Conservation (phyloP, 2,888 invertebrate species). For the Ennomos erosarius region DNA sequence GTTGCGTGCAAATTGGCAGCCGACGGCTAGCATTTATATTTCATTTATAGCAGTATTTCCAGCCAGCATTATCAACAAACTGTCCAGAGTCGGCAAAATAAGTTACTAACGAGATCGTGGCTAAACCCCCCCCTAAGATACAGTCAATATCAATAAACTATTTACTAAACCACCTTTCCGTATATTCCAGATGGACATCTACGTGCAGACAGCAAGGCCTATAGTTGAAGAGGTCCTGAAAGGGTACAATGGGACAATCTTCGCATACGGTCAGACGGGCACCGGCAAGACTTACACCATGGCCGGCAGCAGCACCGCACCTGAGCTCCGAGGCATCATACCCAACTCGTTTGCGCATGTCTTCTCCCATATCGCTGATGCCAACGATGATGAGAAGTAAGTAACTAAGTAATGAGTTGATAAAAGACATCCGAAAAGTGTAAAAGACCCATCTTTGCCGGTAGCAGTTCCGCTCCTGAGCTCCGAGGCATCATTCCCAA, state of each 20-base stretch:
- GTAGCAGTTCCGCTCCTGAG: slow-evolving; percentile 94
- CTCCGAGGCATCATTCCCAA: slow-evolving; percentile 98
- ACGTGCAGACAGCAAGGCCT: slow-evolving; percentile 97
- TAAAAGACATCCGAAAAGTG: too few relatives aligned
- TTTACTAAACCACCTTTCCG: too few relatives aligned
- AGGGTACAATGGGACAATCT: slow-evolving; percentile 98
- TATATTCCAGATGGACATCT: slow-evolving; percentile 92
- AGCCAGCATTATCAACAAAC: too few relatives aligned
- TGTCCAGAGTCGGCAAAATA: too few relatives aligned
- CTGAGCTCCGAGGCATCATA: slow-evolving; percentile 97
- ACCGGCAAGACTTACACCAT: slow-evolving; percentile 99
- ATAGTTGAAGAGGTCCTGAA: slow-evolving; percentile 98
- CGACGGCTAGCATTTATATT: too few relatives aligned
- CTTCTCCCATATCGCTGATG: slow-evolving; percentile 98
- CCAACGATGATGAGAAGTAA: slow-evolving; percentile 95
- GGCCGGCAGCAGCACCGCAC: slow-evolving; percentile 95
- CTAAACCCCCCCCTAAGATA: too few relatives aligned
- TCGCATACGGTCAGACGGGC: slow-evolving; percentile 96
- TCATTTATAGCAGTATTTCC: too few relatives aligned
- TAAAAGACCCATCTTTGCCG: slow-evolving; percentile 80
- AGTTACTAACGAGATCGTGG: too few relatives aligned
- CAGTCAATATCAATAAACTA: too few relatives aligned
- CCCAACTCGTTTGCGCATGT: slow-evolving; percentile 99
- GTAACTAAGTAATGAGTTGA: slow-evolving; percentile 42
- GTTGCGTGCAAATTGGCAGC: too few relatives aligned